phyloP scores from a whole-genome alignment of 2,888 invertebrate species.

The Chalcis sispes region DNA sequence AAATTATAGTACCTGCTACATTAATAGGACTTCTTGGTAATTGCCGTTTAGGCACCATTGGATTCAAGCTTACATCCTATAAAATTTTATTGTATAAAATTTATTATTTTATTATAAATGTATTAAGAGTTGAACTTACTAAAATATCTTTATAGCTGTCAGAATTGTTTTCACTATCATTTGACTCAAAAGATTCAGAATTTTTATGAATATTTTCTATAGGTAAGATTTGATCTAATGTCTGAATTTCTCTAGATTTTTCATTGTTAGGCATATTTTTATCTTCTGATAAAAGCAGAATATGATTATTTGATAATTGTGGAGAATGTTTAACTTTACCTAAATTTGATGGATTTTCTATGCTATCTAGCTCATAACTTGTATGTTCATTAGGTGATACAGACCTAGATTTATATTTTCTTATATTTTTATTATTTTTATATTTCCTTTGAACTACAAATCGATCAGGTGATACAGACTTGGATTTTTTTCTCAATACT shows the following conservation, averaged over 20 bases:
- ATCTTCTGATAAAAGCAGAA: neutral
- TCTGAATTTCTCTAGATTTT: neutral
- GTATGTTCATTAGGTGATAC: neutral
- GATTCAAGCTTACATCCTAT: slow-evolving; percentile 60
- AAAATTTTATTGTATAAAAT: slow-evolving; percentile 30
- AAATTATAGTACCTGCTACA: slow-evolving; percentile 9
- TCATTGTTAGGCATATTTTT: neutral
- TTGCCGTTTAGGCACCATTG: slow-evolving; percentile 66
- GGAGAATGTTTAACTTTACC: slow-evolving; percentile 24
- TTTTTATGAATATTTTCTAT: slow-evolving; percentile 1
- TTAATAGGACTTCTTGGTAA: slow-evolving; percentile 64
- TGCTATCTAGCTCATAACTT: neutral
- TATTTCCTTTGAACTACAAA: neutral
- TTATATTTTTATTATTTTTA: neutral
- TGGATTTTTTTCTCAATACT: slow-evolving; percentile 26
- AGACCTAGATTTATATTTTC: neutral
- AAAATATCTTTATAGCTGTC: neutral
- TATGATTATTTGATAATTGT: neutral
- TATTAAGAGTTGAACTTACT: neutral
- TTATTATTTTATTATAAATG: slow-evolving; percentile 11
- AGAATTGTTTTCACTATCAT: slow-evolving; percentile 18
- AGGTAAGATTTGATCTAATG: neutral
- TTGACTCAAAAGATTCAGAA: slow-evolving; percentile 4
- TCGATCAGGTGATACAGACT: slow-evolving; percentile 32
- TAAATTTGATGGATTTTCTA: neutral